Evolutionary conservation across 2,113 vertebrate species (phyloP), one percentile per base, ranked within the genome.

Genomic region (Rissa tridactyla): DNA sequence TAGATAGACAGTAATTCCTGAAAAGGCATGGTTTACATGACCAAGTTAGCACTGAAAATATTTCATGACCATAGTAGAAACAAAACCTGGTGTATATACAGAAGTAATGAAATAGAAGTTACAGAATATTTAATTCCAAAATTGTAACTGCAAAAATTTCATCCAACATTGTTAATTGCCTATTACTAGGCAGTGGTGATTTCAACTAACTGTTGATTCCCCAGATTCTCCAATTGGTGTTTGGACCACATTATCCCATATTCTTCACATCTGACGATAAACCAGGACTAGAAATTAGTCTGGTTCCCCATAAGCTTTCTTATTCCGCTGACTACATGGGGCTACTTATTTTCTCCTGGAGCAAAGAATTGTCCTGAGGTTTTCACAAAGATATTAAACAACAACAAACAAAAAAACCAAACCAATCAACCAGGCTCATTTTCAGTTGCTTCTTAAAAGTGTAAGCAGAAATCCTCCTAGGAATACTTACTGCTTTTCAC

Each of bases 1-100:
- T 99, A 99, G 92, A 99, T 98, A 42, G 99, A 98, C 86, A 99
- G 64, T 47, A 99, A 98, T 86, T 99, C 99, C 99, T 99, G 91
- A 30, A 97, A 95, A 96, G 34, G 4, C 10, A 97, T 10, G 40
- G 82, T 94, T 95, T 69, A 94, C 20, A 92, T 36, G 36, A 91
- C 25, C 61, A 90, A 77, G 62, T 78, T 52, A 77, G 61, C n/a
- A 78, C 14, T 36, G 46, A 91, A 94, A 38, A 57, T 52, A 76
- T 76, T 80, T 88, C 12, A 69, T 4, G 26, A 71, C 26, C 60
- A 84, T 25, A 54, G 21, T 1, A 68, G 15, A 17, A 72, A 88
- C 10, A 91, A 82, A 82, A 82, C 9, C 8, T 11, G 38, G 13
- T 18, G 6, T 36, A 26, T 5, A 42, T 4, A 52, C 5, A 54